These are phyloP conservation scores for Apeira syringaria DNA, from an alignment of 2,888 invertebrate species.

Conservation along the genomic window DNA sequence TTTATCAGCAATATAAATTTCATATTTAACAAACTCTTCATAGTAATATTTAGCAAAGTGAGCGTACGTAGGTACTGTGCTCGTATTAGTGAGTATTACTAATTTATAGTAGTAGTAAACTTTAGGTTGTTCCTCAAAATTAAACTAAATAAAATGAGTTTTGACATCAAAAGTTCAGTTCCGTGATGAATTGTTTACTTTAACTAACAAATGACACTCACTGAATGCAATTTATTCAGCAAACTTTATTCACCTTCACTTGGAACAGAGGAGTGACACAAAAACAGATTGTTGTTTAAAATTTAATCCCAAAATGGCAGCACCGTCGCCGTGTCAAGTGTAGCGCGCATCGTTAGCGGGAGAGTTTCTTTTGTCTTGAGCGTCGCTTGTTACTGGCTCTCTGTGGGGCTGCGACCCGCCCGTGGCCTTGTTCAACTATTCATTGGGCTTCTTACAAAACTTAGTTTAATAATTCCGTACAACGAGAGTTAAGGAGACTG, in stretches of 20 bases:
- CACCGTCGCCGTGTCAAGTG: conserved; percentile 48
- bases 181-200: neutral
- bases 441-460: conserved; percentile 49
- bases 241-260: conserved; percentile 4
- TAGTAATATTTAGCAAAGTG: too few species aligned
- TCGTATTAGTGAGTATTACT: too few species aligned
- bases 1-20: too few species aligned
- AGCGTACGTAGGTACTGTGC: too few species aligned
- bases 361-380: conserved; percentile 71
- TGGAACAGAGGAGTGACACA: conserved; percentile 25
- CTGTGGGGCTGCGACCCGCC: conserved; percentile 55
- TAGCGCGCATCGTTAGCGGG: conserved; percentile 63
- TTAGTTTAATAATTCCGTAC: conserved; percentile 11
- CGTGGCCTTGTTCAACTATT: conserved; percentile 63
- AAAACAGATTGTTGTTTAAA: conserved; percentile 36
- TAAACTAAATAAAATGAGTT: too few species aligned
- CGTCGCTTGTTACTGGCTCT: conserved; percentile 53
- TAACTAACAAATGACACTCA: neutral
- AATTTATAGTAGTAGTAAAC: too few species aligned
- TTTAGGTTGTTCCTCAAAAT: too few species aligned
- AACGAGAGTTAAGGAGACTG: conserved; percentile 1
- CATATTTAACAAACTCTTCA: too few species aligned
- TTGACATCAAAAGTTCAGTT: too few species aligned
- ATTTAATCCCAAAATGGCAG: conserved; percentile 36
- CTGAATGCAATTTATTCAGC: neutral